Evolutionary conservation across 1,140 invertebrate genomes (phyloP), one percentile per base, ranked within the genome.

Genomic region (Orussus abietinus): DNA sequence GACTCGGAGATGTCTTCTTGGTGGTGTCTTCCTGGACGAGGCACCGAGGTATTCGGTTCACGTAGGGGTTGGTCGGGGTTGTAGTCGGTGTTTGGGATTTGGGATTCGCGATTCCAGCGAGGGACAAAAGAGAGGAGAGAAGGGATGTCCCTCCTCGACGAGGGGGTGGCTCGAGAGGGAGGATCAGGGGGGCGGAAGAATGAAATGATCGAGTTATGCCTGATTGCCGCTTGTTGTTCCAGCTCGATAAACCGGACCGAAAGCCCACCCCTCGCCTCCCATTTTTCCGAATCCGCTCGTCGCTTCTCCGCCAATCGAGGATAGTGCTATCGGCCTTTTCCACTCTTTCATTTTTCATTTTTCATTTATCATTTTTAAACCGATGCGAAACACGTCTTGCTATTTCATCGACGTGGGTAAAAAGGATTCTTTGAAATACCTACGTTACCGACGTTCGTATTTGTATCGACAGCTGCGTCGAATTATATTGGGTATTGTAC

Each of bases 211-310:
- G 62, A 64, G 62, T 64, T 64, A 64, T 64, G 62, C 57, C 53
- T 64, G 62, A 64, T 64, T 64, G 62, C 60, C 60, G 62, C 60
- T 64, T 64, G 62, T 64, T 64, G 62, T 64, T 64, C 62, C 62
- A 64, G 62, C 51, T 59, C 60, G 58, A 64, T 64, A 64, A 62
- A 64, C 48, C 60, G 60, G 57, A 53, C 52, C 52, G 42, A 64
- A 11, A 33, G 28, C n/a, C 19, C 57, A 51, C 42, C 48, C 49
- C 40, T 45, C 35, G 45, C 52, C 51, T 48, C 42, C 51, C 55
- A 60, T 62, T 63, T 60, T 62, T 32, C 39, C 29, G 32, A 21
- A 30, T 45, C 45, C 33, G 33, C 38, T 42, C 29, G 38, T 34
- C 43, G n/a, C n/a, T n/a, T n/a, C n/a, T n/a, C n/a, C n/a, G n/a